These are phyloP conservation scores for Andrena dorsata DNA, from an alignment of 2,888 invertebrate species.

Conservation along the genomic window DNA sequence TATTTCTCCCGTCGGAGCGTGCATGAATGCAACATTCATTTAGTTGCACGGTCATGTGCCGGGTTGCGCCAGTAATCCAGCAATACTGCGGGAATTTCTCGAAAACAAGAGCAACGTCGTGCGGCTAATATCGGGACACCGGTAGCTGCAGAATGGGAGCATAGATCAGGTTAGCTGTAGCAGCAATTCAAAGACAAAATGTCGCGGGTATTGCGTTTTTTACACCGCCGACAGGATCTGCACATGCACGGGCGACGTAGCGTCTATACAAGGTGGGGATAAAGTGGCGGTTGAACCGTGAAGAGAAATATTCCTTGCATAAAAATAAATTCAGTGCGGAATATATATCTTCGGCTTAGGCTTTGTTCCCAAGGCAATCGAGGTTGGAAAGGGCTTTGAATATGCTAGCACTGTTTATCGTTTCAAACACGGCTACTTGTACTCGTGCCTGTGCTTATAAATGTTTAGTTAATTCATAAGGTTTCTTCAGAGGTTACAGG, in stretches of 20 bases:
- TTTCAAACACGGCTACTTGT: no score
- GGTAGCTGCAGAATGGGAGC: slow-evolving; percentile 49
- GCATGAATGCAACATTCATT: slow-evolving; percentile 48
- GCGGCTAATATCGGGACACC: slow-evolving; percentile 64
- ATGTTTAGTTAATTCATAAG: no score
- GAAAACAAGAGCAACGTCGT: slow-evolving; percentile 57
- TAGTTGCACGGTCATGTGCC: slow-evolving; percentile 15
- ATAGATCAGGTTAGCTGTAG: slow-evolving; percentile 49
- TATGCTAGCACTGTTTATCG: no score
- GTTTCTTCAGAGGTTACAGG: no score
- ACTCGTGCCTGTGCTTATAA: no score
- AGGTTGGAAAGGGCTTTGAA: no score
- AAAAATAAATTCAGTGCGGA: no score
- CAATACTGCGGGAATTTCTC: slow-evolving; percentile 36
- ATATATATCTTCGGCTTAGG: no score
- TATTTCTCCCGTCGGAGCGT: slow-evolving; percentile 13
- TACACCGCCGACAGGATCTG: slow-evolving; percentile 29
- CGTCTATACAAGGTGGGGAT: slow-evolving; percentile 14
- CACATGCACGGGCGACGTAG: neutral
- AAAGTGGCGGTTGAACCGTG: no score
- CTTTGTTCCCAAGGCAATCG: no score
- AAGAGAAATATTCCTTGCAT: no score
- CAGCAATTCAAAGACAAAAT: slow-evolving; percentile 64
- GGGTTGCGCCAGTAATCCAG: slow-evolving; percentile 28
- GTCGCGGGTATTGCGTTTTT: slow-evolving; percentile 64